Evolutionary conservation across 2,113 vertebrate species (phyloP), one percentile per base, ranked within the genome.

Genomic region (Circaetus cinerascens): DNA sequence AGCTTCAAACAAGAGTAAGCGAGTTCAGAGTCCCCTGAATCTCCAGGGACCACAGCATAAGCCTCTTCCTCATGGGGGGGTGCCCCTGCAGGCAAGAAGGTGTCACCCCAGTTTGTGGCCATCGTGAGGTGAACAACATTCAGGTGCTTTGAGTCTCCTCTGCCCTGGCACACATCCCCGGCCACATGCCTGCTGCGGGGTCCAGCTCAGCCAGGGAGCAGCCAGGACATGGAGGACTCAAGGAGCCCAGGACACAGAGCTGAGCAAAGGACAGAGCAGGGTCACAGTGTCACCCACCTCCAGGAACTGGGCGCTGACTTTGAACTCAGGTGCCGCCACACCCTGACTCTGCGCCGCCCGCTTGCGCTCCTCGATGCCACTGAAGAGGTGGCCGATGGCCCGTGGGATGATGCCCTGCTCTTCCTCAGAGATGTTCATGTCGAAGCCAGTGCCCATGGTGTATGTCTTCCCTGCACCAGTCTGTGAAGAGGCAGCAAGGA

Each of bases 261-360:
- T 16, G 20, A 68, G 16, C 55, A 66, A 50, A 66, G 41, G 34
- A 26, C 18, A 56, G 50, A 38, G 41, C 11, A 41, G 26, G 19
- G 38, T 17, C 17, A 7, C 2, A 2, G 14, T 3, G 51, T 34
- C 55, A 93, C 95, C 23, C 95, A 99, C 99, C 99, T 99, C 99
- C 60, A 99, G 98, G 97, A 99, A 99, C 97, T 99, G 99, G 43
- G 99, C 99, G 88, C 99, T 99, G 99, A 99, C 99, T 99, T 99
- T 99, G 96, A 99, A 99, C 92, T 99, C 99, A 0, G 99, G 99
- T 0, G 98, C 98, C 0, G 98, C 97, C 41, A 89, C 11, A 1
- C 99, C 99, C 10, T 93, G 93, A 16, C 98, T 98, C 97, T 98
- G 98, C 0, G 99, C 99, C 1, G 67, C 97, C 4, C 21, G 72